Conservation (phyloP, 30 jellyfish, hydroid and myxozoan species). For the Haliclystus octoradiatus region DNA sequence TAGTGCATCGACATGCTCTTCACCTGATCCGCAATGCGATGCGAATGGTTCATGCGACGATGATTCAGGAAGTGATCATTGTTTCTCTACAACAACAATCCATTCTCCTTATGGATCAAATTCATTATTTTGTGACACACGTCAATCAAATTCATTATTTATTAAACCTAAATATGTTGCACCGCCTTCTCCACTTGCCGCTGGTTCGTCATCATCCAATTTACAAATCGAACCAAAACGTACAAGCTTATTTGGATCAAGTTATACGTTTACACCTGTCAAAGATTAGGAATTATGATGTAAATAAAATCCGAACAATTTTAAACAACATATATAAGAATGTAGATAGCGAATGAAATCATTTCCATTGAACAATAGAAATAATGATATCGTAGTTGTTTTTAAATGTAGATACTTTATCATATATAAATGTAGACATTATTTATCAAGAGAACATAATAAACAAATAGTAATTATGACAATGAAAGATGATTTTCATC, state of each 20-base stretch:
- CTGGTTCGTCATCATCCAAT: conserved; percentile 75
- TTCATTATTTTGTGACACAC: conserved; percentile 55
- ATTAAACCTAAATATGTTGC: conserved; percentile 92
- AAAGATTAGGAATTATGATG: conserved; percentile 18
- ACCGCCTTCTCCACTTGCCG: conserved; percentile 98
- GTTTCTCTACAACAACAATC: conserved; percentile 18
- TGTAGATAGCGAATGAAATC: too few species aligned
- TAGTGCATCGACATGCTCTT: conserved; percentile 80
- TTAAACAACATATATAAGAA: too few species aligned
- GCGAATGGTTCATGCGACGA: conserved; percentile 49
- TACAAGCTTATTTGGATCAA: conserved; percentile 27
- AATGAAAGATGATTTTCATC: too few species aligned
- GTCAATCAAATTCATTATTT: conserved; percentile 47
- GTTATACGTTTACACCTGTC: conserved; percentile 84
- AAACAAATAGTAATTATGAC: too few species aligned
- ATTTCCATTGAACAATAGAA: too few species aligned
- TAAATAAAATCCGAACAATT: too few species aligned
- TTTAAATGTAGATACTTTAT: too few species aligned
- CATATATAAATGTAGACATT: too few species aligned
- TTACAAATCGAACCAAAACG: conserved; percentile 29
- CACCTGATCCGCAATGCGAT: conserved; percentile 67
- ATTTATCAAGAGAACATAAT: too few species aligned
- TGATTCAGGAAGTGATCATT: conserved; percentile 80
- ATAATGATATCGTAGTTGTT: too few species aligned
- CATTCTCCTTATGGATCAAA: conserved; percentile 16